phyloP scores from a whole-genome alignment of 2,888 invertebrate species.

The Luperina testacea region DNA sequence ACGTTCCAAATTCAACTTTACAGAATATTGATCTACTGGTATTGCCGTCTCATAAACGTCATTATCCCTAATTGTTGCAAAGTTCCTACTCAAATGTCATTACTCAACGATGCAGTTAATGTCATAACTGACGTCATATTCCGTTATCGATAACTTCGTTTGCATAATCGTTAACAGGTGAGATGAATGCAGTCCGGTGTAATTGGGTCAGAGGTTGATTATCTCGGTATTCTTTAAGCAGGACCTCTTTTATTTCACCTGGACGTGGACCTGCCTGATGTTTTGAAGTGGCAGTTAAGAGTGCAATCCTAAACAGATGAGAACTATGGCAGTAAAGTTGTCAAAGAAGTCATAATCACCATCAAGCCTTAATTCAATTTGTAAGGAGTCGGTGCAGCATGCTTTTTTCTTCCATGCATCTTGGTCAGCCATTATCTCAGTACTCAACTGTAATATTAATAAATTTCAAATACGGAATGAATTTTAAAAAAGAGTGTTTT shows the following conservation, averaged over 20 bases:
- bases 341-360: neutral
- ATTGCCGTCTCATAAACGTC: neutral
- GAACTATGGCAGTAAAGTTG: neutral
- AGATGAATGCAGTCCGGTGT: neutral
- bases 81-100: neutral
- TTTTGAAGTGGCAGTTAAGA: neutral
- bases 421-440: too few species aligned
- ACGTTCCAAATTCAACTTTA: neutral
- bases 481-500: too few species aligned
- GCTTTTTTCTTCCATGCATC: too few species aligned
- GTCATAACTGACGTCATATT: neutral
- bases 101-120: slow-evolving; percentile 5
- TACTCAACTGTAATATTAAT: too few species aligned
- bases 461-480: too few species aligned
- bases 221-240: neutral
- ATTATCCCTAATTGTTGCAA: too few species aligned
- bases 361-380: too few species aligned
- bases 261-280: neutral
- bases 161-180: slow-evolving; percentile 19
- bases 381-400: too few species aligned
- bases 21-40: neutral
- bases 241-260: neutral
- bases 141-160: slow-evolving; percentile 22
- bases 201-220: neutral
- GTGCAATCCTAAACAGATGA: too few species aligned